A percentile compares a stretch with the other conserved stretches of the same genome.
Evolutionary conservation across 2,113 vertebrate species (phyloP).

Genomic region (Cyphomyrus plagiostoma): DNA sequence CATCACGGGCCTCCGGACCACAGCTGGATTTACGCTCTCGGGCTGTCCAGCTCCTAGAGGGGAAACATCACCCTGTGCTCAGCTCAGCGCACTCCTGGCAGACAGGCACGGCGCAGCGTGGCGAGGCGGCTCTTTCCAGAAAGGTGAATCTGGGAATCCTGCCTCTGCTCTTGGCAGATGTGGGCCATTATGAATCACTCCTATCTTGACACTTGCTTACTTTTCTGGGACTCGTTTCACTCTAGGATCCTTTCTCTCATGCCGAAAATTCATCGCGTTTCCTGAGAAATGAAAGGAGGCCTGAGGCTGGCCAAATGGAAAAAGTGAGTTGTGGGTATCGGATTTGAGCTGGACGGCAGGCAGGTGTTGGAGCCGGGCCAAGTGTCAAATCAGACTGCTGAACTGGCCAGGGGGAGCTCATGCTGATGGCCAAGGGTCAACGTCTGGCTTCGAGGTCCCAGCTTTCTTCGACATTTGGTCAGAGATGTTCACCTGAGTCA

Average conservation of each 20-base stretch:
- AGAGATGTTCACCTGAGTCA: slow-evolving; percentile 24
- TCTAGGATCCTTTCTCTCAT: background rate
- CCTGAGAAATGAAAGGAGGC: slow-evolving; percentile 18
- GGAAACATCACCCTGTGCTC: slow-evolving; percentile 19
- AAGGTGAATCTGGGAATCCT: slow-evolving; percentile 25
- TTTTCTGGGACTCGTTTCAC: slow-evolving; percentile 17
- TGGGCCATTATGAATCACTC: slow-evolving; percentile 10
- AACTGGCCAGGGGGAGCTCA: background rate
- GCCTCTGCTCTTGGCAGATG: background rate
- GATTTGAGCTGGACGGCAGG: background rate
- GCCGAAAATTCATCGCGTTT: background rate
- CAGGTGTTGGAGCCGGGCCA: background rate
- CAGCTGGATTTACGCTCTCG: background rate
- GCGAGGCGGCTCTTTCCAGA: slow-evolving; percentile 25
- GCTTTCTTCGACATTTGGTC: background rate
- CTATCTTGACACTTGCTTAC: slow-evolving; percentile 28
- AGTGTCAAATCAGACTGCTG: background rate
- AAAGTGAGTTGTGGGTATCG: background rate
- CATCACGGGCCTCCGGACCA: background rate
- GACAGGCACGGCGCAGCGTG: slow-evolving; percentile 19
- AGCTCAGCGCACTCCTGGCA: slow-evolving; percentile 21
- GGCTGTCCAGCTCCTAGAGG: background rate
- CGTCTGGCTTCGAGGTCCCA: background rate
- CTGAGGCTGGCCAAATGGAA: slow-evolving; percentile 4
- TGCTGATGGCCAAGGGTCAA: background rate